Conservation (phyloP, 2,797 vertebrate species). For the Cossypha niveicapilla region DNA sequence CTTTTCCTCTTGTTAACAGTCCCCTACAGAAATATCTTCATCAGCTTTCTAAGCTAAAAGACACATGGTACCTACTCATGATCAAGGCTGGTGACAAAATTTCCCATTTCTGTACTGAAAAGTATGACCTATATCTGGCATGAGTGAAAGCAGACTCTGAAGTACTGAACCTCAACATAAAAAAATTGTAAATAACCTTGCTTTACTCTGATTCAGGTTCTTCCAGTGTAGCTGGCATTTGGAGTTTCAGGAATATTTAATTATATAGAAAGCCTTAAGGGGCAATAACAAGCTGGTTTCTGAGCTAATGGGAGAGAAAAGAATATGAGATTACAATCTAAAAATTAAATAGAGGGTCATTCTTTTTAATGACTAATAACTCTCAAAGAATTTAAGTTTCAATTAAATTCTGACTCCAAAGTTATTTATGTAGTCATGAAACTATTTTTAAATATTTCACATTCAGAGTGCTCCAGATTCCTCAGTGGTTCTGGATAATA, state of each 20-base stretch:
- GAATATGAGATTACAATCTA: slow-evolving; percentile 58
- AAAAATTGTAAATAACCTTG: slow-evolving; percentile 5
- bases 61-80: neutral
- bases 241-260: slow-evolving; percentile 52
- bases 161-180: neutral
- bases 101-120: neutral
- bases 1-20: neutral
- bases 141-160: neutral
- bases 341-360: slow-evolving; percentile 64
- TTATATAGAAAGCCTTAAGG: slow-evolving; percentile 60
- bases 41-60: neutral
- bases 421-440: slow-evolving; percentile 58
- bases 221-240: neutral
- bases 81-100: neutral
- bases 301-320: slow-evolving; percentile 56
- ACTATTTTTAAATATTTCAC: slow-evolving; percentile 62
- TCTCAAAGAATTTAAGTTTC: slow-evolving; percentile 66
- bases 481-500: slow-evolving; percentile 16
- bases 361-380: slow-evolving; percentile 61
- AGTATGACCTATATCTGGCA: neutral
- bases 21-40: neutral
- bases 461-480: slow-evolving; percentile 49
- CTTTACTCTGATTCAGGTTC: neutral
- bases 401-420: slow-evolving; percentile 66
- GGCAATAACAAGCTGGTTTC: slow-evolving; percentile 37